Conservation (phyloP, 2,888 invertebrate species). For the Cantharis lateralis region DNA sequence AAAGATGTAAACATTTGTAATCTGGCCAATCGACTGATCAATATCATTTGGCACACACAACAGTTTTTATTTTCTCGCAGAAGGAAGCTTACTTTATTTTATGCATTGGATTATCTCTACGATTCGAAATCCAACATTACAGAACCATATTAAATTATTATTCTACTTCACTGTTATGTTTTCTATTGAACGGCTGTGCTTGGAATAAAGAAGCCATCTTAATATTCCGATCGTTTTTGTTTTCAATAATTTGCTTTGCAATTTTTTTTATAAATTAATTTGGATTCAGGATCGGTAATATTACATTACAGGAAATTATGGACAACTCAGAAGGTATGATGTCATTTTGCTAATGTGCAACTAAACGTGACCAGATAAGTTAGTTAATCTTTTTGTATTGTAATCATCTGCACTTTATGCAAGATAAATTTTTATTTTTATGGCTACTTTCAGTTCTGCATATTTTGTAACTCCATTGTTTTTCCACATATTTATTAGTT, state of each 20-base stretch:
- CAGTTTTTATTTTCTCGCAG: background rate
- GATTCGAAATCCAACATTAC: background rate
- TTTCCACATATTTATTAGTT: constrained; percentile 11
- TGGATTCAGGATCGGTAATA: background rate
- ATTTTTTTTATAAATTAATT: background rate
- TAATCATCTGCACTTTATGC: background rate
- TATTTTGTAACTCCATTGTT: constrained; percentile 1
- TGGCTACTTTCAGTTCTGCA: background rate
- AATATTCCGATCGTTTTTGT: background rate
- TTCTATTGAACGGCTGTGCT: background rate
- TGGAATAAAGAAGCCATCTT: background rate
- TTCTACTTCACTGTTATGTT: background rate
- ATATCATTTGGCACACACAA: background rate
- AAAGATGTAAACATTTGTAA: background rate
- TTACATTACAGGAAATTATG: background rate
- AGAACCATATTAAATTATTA: background rate
- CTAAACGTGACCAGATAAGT: background rate
- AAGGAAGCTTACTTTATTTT: background rate
- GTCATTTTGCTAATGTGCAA: background rate
- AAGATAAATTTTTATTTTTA: background rate
- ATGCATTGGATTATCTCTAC: background rate
- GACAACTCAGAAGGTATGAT: background rate
- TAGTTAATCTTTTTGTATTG: background rate
- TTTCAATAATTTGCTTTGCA: background rate
- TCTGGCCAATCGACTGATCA: background rate